phyloP scores from a whole-genome alignment of 2,797 vertebrate species.

The Carduelis carduelis region DNA sequence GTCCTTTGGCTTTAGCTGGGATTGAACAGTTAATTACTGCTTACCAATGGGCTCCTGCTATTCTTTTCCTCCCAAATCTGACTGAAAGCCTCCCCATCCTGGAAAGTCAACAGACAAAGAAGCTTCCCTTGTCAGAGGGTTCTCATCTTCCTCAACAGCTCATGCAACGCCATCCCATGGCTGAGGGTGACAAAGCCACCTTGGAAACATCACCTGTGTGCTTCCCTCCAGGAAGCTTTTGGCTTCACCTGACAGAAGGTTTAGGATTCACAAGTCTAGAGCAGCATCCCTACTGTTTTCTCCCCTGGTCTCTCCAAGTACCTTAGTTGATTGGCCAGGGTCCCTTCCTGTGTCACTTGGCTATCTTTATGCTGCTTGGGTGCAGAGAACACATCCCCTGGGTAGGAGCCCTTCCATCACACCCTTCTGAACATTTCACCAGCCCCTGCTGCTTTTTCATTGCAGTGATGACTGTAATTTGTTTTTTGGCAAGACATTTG shows the following conservation, averaged over 20 bases:
- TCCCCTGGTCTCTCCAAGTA: neutral
- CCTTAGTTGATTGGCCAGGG: neutral
- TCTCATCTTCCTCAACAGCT: neutral
- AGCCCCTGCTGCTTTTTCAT: neutral
- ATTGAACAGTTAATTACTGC: neutral
- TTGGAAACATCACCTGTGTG: neutral
- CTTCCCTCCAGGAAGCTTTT: neutral
- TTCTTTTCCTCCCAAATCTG: neutral
- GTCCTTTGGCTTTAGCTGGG: neutral
- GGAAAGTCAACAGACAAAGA: neutral
- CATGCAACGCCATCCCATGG: neutral
- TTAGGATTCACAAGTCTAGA: neutral
- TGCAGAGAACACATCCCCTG: neutral
- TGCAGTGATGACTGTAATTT: neutral
- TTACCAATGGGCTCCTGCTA: neutral
- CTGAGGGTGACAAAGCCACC: neutral
- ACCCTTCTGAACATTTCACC: neutral
- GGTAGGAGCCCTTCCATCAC: neutral
- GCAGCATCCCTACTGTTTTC: neutral
- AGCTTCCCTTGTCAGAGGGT: neutral
- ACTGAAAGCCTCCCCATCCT: neutral
- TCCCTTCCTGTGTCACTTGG: neutral
- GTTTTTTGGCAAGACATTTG: rapidly evolving
- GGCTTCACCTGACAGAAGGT: neutral
- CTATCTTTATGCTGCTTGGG: neutral